phyloP scores from a whole-genome alignment of 2,113 vertebrate species.

The Otus sunia region DNA sequence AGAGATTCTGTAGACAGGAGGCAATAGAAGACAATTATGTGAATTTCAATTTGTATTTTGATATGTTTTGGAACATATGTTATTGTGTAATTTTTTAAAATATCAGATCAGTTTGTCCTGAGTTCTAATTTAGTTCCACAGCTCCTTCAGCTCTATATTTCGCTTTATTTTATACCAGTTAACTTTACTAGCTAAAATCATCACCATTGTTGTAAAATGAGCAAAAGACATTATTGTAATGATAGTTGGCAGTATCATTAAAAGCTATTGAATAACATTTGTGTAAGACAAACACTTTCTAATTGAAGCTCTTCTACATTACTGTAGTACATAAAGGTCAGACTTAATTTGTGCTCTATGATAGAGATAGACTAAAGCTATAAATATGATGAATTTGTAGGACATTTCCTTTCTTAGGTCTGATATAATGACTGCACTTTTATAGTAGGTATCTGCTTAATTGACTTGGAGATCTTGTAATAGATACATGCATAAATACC shows the following conservation, averaged over 20 bases:
- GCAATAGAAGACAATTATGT: not conserved
- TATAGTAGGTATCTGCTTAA: not conserved
- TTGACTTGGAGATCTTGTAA: not conserved
- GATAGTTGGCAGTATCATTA: not conserved
- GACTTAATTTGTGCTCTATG: not conserved
- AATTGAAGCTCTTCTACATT: not conserved
- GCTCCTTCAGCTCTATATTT: not conserved
- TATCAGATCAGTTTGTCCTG: not conserved
- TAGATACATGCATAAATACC: not conserved
- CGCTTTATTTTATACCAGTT: not conserved
- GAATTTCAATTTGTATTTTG: not conserved
- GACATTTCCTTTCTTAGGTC: not conserved
- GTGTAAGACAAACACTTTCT: not conserved
- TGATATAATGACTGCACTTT: not conserved
- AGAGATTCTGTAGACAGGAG: not conserved
- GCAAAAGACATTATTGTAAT: not conserved
- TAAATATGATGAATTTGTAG: not conserved
- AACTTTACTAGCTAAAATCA: not conserved
- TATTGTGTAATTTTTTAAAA: not conserved
- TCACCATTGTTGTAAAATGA: not conserved
- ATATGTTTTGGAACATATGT: not conserved
- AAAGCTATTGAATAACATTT: not conserved
- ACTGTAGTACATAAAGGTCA: not conserved
- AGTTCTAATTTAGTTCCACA: not conserved
- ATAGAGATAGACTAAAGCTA: not conserved